Base-by-base conservation (phyloP, 2,888 invertebrate genomes). In the Lymantria monacha region DNA sequence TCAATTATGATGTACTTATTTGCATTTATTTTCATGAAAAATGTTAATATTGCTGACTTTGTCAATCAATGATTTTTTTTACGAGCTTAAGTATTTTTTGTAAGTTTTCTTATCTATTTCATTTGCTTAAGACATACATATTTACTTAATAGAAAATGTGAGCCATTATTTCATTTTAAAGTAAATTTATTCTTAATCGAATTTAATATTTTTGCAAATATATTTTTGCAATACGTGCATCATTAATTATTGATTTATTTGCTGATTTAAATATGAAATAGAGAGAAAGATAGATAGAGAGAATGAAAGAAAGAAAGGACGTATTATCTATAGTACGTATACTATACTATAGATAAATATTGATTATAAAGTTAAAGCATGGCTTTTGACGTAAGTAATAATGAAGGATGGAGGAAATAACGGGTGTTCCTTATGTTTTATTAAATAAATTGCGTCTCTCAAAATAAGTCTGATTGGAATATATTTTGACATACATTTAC, bases 371-470 rank as follows among this genome's bases (percentile, higher is more conserved):
- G 53, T 57, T 57, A 50, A 55, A 57, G 76, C 79, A 80, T 80
- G 78, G 80, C 78, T 80, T 79, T 73, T 66, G 65, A 58, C 72
- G 66, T 22, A 33, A 33, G 9, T 70, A 56, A 52, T 49, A 9
- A 30, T 46, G 30, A 58, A 15, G 44, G 14, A n/a, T n/a, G n/a
- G n/a, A n/a, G n/a, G n/a, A n/a, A 47, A 42, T 50, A 36, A 31
- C 14, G 22, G 15, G 40, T 53, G 11, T 40, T 41, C 15, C 33
- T 40, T 22, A 37, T 12, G 14, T 31, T 22, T 9, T 22, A 9
- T 30, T 12, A 31, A 33, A 31, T 30, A 51, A 31, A 40, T 15
- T 22, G 37, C 14, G 22, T 47, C 2, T 33, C 45, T 30, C 38
- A 55, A 61, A 59, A 53, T 53, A 53, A 52, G 46, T 38, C 12